Percentiles rank a stretch among this genome's conserved stretches.
Conservation (phyloP, 2,113 vertebrate genomes). For the Eonycteris spelaea region DNA sequence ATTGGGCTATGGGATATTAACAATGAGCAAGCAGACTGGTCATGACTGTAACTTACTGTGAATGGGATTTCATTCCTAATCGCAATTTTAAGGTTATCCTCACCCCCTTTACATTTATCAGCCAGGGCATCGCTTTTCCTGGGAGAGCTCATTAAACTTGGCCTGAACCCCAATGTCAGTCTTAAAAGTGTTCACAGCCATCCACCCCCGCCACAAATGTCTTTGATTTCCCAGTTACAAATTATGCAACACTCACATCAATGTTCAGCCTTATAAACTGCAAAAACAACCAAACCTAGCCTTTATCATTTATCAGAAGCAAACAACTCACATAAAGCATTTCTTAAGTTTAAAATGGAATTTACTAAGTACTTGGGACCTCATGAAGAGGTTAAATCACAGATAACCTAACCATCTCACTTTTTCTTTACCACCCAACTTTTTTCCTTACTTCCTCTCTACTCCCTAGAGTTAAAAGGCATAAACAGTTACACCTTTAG, state of each 20-base stretch:
- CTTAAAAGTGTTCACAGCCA: not conserved
- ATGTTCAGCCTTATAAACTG: not conserved
- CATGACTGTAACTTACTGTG: not conserved
- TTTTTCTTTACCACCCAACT: too few species aligned
- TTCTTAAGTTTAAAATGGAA: too few species aligned
- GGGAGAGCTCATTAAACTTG: not conserved
- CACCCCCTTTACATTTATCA: not conserved
- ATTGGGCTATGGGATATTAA: not conserved
- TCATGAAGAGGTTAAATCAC: too few species aligned
- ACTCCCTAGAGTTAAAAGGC: too few species aligned
- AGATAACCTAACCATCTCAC: too few species aligned
- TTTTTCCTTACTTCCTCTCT: too few species aligned
- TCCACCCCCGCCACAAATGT: accelerated
- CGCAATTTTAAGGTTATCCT: not conserved
- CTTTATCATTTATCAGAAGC: too few species aligned
- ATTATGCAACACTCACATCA: not conserved
- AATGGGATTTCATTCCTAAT: not conserved
- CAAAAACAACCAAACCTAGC: too few species aligned
- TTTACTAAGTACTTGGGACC: too few species aligned
- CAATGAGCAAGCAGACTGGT: not conserved
- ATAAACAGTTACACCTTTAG: too few species aligned
- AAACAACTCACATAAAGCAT: too few species aligned
- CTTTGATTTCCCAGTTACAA: not conserved
- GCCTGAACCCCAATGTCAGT: not conserved
- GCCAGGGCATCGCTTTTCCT: not conserved